Conservation (phyloP, 2,113 vertebrate species). For the Ammodytes marinus region DNA sequence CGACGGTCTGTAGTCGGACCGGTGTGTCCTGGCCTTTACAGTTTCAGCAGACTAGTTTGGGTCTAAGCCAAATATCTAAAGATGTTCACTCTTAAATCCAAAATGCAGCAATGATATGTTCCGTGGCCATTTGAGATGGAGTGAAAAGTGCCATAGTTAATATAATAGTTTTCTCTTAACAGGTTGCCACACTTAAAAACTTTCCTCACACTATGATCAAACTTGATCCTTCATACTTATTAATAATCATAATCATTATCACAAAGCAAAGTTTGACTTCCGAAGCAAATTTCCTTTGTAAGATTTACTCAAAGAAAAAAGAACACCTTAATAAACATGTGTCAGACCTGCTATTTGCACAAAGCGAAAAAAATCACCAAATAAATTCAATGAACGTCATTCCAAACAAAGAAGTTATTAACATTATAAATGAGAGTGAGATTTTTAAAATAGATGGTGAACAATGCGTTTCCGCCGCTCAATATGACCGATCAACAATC, state of each 20-base stretch:
- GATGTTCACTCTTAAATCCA: conserved; percentile 8
- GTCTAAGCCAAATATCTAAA: background rate
- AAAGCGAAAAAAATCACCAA: conserved; percentile 12
- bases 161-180: conserved; percentile 23
- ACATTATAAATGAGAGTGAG: conserved; percentile 14
- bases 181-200: conserved; percentile 10
- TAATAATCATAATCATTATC: conserved; percentile 20
- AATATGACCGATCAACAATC: conserved; percentile 40
- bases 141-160: background rate
- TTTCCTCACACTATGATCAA: conserved; percentile 13
- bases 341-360: background rate
- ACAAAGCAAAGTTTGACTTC: conserved; percentile 27
- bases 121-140: background rate
- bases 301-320: conserved; percentile 1
- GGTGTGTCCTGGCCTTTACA: too few relatives aligned
- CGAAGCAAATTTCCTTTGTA: conserved; percentile 23
- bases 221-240: conserved; percentile 53
- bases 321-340: background rate
- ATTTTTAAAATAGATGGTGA: conserved; percentile 35
- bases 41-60: background rate
- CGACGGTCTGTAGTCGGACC: too few relatives aligned
- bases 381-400: conserved; percentile 3
- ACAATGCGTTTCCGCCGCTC: conserved; percentile 15
- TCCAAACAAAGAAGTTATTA: conserved; percentile 37
- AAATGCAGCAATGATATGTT: conserved; percentile 7